These are phyloP conservation scores for Hoplostethus atlanticus DNA, from an alignment of 2,797 vertebrate species.

Conservation along the genomic window DNA sequence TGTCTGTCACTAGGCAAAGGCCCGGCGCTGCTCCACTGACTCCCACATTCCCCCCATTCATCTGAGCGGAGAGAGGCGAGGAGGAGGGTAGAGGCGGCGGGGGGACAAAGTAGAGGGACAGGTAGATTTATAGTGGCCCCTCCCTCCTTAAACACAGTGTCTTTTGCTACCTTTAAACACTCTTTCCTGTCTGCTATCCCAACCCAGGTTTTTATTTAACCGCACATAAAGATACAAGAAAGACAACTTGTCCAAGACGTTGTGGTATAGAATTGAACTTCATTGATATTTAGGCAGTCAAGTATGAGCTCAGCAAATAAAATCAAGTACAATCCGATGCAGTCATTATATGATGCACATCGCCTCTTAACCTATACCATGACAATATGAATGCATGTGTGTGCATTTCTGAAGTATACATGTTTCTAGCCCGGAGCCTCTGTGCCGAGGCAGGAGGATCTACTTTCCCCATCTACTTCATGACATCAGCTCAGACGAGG, in stretches of 20 bases:
- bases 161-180: conserved; percentile 72
- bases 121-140: conserved; percentile 70
- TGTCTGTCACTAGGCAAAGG: conserved; percentile 80
- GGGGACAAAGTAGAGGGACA: neutral
- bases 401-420: conserved; percentile 28
- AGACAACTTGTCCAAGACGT: conserved; percentile 54
- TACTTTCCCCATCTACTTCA: conserved; percentile 73
- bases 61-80: conserved; percentile 65
- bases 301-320: neutral
- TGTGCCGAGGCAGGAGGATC: conserved; percentile 69
- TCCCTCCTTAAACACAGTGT: conserved; percentile 44
- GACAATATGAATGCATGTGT: conserved; percentile 30
- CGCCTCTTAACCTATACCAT: neutral
- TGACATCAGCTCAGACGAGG: conserved; percentile 73
- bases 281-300: neutral
- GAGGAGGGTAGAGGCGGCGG: conserved; percentile 39
- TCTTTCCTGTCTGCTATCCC: conserved; percentile 68
- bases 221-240: conserved; percentile 41
- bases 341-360: neutral
- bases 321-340: neutral
- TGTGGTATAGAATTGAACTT: conserved; percentile 7
- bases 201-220: conserved; percentile 52
- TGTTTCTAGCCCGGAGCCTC: conserved; percentile 37
- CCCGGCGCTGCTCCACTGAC: conserved; percentile 78
- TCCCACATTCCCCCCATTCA: conserved; percentile 82